phyloP scores from a whole-genome alignment of 1,140 invertebrate species.

The Drosophila oshimai region DNA sequence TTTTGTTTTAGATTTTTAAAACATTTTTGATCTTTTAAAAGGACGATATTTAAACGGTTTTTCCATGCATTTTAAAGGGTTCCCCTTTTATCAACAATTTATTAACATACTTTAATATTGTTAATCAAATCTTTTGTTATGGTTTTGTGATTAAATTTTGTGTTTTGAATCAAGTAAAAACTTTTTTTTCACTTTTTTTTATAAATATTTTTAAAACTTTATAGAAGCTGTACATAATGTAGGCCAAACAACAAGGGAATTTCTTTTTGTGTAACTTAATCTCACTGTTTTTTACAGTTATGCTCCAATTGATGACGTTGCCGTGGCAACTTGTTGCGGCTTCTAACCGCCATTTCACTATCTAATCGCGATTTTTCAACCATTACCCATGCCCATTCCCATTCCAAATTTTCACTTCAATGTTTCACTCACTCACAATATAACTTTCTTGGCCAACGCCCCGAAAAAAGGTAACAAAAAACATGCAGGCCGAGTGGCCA shows the following conservation, averaged over 20 bases:
- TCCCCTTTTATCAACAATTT: too few species aligned
- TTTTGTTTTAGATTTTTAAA: too few species aligned
- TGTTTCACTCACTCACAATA: constrained; percentile 7
- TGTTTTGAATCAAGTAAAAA: too few species aligned
- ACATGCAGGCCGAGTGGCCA: constrained; percentile 7
- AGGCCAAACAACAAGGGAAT: not conserved
- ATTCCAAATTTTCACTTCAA: not conserved
- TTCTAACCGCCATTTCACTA: constrained; percentile 35
- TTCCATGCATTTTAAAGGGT: too few species aligned
- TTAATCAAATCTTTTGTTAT: too few species aligned
- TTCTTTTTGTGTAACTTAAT: constrained; percentile 32
- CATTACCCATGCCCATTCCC: constrained; percentile 20
- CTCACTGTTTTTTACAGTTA: constrained; percentile 72
- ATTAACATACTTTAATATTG: too few species aligned
- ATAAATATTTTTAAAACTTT: not conserved
- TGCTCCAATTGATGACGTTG: constrained; percentile 70
- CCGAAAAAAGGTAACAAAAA: constrained; percentile 45
- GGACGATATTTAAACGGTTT: too few species aligned
- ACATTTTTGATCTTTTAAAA: too few species aligned
- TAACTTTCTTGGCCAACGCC: constrained; percentile 74
- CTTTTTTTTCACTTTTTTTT: too few species aligned
- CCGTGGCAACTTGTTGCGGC: constrained; percentile 59
- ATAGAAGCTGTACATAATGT: not conserved
- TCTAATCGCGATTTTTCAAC: constrained; percentile 24
- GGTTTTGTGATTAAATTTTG: too few species aligned